Percentiles rank a stretch among this genome's conserved stretches.
Conservation (phyloP, 2,888 invertebrate species). For the Drosophila robusta region DNA sequence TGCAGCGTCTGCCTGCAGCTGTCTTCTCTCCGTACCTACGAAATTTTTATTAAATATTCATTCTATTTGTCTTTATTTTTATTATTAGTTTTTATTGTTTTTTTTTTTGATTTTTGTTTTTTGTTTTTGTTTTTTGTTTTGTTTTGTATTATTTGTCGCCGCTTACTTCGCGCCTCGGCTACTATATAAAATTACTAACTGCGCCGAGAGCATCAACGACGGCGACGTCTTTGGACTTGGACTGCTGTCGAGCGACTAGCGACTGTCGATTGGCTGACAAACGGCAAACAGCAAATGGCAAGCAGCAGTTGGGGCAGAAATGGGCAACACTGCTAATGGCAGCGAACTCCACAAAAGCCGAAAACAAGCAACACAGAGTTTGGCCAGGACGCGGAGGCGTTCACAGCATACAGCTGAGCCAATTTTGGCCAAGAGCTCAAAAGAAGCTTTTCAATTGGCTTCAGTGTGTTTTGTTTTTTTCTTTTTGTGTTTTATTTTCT, state of each 20-base stretch:
- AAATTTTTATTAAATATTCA: not conserved
- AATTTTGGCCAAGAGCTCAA: conserved; percentile 26
- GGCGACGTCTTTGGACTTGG: conserved; percentile 70
- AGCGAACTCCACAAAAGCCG: conserved; percentile 16
- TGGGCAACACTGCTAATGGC: conserved; percentile 1
- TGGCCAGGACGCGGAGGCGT: conserved; percentile 50
- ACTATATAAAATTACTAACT: conserved; percentile 27
- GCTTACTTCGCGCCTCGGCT: conserved; percentile 36
- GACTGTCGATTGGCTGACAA: conserved; percentile 31
- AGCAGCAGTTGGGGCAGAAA: not conserved
- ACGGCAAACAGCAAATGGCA: conserved; percentile 15
- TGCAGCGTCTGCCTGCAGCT: conserved; percentile 1
- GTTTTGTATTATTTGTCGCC: conserved; percentile 17
- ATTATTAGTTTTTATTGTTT: too few species aligned
- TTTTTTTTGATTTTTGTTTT: too few species aligned
- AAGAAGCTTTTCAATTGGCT: conserved; percentile 32
- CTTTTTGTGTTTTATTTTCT: conserved; percentile 4
- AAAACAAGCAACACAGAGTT: conserved; percentile 14
- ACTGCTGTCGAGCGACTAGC: conserved; percentile 70
- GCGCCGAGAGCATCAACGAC: conserved; percentile 50
- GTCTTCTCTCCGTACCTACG: conserved; percentile 9
- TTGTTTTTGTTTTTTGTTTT: not conserved
- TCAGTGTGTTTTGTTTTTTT: not conserved
- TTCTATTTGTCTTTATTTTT: too few species aligned
- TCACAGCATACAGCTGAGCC: conserved; percentile 41